Evolutionary conservation across 53 echinoderm and acorn worm species (phyloP), one percentile per base, ranked within the genome.

Genomic region (Henricia sp.): DNA sequence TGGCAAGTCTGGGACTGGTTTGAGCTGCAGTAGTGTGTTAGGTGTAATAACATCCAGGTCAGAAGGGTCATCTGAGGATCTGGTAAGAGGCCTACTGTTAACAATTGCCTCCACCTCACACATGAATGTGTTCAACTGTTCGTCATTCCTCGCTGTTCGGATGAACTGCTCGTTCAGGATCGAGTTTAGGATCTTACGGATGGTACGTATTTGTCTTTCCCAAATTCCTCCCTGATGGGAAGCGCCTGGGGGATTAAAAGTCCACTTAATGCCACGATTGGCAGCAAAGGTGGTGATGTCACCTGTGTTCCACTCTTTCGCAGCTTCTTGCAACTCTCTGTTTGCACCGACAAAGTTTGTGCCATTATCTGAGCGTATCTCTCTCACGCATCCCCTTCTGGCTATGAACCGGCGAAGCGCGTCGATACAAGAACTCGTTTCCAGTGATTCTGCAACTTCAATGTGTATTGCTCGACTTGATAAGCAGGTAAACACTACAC

Each of bases 311-410:
- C 71, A 52, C n/a, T 89, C 86, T 42, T 86, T 53, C 39, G 86
- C 26, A 4, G 83, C 86, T 16, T 82, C 71, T 56, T 70, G 25
- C 33, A 86, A 38, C 35, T 92, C 86, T 39, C 20, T 68, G 28
- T 85, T 63, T 39, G 89, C 86, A 37, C 86, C 89, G 13, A 89
- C 89, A 53, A 92, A 78, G 43, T 92, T 89, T 0, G 83, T 86
- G 29, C 92, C 89, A 68, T 92, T 92, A 27, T 89, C 86, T 19
- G 91, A 91, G 14, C 48, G 48, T 36, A 91, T 78, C 19, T 83
- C 35, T 21, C 28, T 71, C 5, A 91, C 52, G n/a, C n/a, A n/a
- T n/a, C n/a, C n/a, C n/a, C n/a, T n/a, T n/a, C n/a, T n/a, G n/a
- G n/a, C n/a, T n/a, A 88, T 70, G 62, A 88, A 78, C 17, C 88